phyloP scores from a whole-genome alignment of 2,888 invertebrate species.

The Agriopis leucophaearia region DNA sequence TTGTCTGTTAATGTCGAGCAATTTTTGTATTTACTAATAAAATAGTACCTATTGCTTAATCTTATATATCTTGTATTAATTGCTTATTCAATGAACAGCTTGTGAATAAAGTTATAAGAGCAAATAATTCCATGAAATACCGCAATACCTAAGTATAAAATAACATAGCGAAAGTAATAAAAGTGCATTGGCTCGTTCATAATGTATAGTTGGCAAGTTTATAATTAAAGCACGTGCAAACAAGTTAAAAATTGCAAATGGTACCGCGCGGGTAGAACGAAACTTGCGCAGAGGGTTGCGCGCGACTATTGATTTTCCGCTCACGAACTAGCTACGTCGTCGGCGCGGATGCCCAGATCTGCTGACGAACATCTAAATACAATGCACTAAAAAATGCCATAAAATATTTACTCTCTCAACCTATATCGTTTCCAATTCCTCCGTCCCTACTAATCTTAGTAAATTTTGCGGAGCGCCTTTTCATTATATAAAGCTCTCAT shows the following conservation, averaged over 20 bases:
- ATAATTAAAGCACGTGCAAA: conserved; percentile 59
- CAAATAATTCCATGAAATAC: conserved; percentile 1
- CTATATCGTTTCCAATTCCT: conserved; percentile 6
- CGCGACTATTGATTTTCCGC: conserved; percentile 82
- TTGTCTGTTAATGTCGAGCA: no score
- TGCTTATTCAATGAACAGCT: background rate
- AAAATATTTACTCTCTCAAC: conserved; percentile 16
- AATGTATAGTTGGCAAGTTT: conserved; percentile 33
- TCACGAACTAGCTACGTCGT: conserved; percentile 57
- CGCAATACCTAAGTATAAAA: background rate
- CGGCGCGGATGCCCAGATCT: conserved; percentile 59
- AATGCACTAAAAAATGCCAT: conserved; percentile 32
- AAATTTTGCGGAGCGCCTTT: conserved; percentile 16
- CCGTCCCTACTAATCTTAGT: conserved; percentile 6
- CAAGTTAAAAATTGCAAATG: conserved; percentile 65
- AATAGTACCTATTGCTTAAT: background rate
- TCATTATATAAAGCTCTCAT: conserved; percentile 38
- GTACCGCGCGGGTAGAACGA: conserved; percentile 47
- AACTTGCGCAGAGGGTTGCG: conserved; percentile 62
- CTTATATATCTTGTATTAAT: no score
- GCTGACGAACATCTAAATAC: conserved; percentile 51
- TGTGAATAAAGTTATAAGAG: background rate
- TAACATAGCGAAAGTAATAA: conserved; percentile 18
- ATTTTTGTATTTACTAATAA: background rate
- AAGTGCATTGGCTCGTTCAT: conserved; percentile 19